Base-by-base conservation (phyloP, 2,113 vertebrate genomes). In the Thomomys bottae region DNA sequence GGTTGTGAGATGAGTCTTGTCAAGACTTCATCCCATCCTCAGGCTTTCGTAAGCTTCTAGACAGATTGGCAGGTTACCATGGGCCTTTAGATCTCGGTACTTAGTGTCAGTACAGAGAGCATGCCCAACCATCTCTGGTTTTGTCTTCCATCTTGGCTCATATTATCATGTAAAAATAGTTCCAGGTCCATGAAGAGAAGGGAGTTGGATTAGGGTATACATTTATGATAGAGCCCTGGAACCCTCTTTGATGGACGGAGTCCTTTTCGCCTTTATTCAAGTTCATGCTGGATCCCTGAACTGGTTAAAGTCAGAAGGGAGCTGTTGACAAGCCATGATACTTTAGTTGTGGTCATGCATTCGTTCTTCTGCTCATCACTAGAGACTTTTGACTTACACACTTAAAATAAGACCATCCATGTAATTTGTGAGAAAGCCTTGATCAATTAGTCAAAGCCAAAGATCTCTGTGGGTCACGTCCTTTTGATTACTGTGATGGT, bases 381-480 rank as follows among this genome's bases (percentile, higher is more conserved):
- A 42, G 42, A 38, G 8, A 34, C 78, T 82, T 88, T 75, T 28
- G 8, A 38, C 17, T 73, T 75, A 32, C 9, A 63, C 34, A 68
- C n/a, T n/a, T 63, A 57, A 93, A 67, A 68, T 84, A 63, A 85
- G 66, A 68, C 28, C 34, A 59, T 61, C 24, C 64, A 38, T 73
- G 82, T 89, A 89, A 89, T 91, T 73, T 91, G 70, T 76, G 88
- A 80, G 70, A 71, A 63, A 8, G 11, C 32, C 15, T 75, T 68
- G 88, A 82, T 78, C 82, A 86, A 78, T 94, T 91, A 93, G 70
- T 77, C 36, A 86, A 49, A 66, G 76, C 38, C 81, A 86, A 95
- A 88, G 45, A 72, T 88, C 88, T 91, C 66, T 95, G 45, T 32
- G 91, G 66, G 91, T 89, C 88, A 86, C 45, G 73, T 78, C 38